Base-by-base conservation (phyloP, 1,140 invertebrate species). In the Sinonovacula constricta region DNA sequence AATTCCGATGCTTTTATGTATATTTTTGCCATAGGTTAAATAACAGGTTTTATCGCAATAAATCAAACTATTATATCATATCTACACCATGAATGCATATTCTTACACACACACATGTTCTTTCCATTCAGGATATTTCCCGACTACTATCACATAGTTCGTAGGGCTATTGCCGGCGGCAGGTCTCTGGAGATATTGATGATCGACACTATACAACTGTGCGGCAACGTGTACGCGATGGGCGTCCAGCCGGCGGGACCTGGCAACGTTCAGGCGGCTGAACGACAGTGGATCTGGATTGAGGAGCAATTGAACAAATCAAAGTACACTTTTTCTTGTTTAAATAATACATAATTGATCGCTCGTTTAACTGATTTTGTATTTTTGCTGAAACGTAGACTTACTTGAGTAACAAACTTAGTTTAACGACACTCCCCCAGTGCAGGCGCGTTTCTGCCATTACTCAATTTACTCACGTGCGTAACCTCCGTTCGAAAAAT, bases 281-380 rank as follows among this genome's bases (percentile, higher is more conserved):
- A 91, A 59, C 66, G 85, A 14, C 91, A 93, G 67, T 92, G 91
- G 90, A 24, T 53, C 3, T 92, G 91, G 88, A 86, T 92, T 49
- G 89, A 91, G 69, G 63, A 90, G 31, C 79, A 81, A 30, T 71
- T 87, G 15, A 65, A 75, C n/a, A 60, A 66, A 15, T 86, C 82
- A 77, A 86, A 69, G 86, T 86, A 67, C 54, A 70, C 12, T 31
- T 36, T 7, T 22, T 57, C 7, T 22, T 57, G 26, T 57, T 57
- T 57, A 57, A 24, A 28, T 12, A 7, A 7, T 57, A 22, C 54
- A 10, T 7, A 7, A 57, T 57, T 26, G 18, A 18, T 24, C 18
- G 54, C 7, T 18, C 18, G 54, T 28, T 63, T 22, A 30, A 12
- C 18, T 14, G 24, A 14, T 66, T 30, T n/a, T 36, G 15, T 34